Percentiles rank a stretch among this genome's conserved stretches.
These are phyloP conservation scores for Gadopsis bispinosus DNA, from an alignment of 2,797 vertebrate species.

Conservation along the genomic window DNA sequence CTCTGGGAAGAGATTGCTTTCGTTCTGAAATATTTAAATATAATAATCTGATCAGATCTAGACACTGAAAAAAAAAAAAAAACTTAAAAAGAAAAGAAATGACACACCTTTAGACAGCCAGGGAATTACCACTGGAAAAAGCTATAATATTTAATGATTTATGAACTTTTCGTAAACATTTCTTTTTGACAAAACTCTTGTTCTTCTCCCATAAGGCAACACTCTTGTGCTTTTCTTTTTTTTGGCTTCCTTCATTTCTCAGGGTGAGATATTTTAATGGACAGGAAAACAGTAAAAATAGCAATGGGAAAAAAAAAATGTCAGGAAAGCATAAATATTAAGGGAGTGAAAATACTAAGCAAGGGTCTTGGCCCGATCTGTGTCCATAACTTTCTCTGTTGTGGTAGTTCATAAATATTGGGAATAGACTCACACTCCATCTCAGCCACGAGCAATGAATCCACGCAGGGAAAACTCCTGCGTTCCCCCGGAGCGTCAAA, in stretches of 20 bases:
- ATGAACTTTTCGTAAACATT: constrained; percentile 15
- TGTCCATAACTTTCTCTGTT: constrained; percentile 82
- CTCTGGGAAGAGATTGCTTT: constrained; percentile 17
- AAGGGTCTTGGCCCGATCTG: constrained; percentile 73
- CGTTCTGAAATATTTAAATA: constrained; percentile 35
- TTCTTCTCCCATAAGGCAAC: background rate
- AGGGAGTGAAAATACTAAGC: constrained; percentile 80
- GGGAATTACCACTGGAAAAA: constrained; percentile 4
- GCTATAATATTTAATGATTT: background rate
- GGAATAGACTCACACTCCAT: constrained; percentile 77
- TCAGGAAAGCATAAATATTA: constrained; percentile 77
- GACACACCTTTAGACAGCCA: background rate
- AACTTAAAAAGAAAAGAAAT: background rate
- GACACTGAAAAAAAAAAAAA: background rate
- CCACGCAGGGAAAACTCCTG: constrained; percentile 55
- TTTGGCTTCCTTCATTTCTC: constrained; percentile 1
- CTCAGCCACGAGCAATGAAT: constrained; percentile 73
- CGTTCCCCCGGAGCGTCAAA: constrained; percentile 43
- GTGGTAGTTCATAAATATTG: constrained; percentile 81
- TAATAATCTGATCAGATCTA: background rate
- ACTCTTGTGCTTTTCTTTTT: background rate
- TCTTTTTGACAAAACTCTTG: background rate
- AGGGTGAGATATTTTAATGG: constrained; percentile 42
- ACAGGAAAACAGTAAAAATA: constrained; percentile 67
- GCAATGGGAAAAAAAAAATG: constrained; percentile 63